Evolutionary conservation across 2,888 invertebrate genomes (phyloP), one percentile per base, ranked within the genome.

Genomic region (Leptura quadrifasciata): DNA sequence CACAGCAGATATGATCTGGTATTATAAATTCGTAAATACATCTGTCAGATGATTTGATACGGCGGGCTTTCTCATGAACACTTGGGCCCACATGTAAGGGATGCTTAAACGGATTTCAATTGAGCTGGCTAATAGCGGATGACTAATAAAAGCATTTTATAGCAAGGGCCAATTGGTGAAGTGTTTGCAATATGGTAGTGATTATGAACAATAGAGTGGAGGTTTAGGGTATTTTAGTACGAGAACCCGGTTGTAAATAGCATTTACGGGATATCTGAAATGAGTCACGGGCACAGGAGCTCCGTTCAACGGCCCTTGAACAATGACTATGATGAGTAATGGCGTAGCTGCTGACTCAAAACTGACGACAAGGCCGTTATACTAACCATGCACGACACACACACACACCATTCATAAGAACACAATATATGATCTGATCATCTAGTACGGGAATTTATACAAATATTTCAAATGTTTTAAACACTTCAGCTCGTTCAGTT

Each of bases 301-400:
- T 80, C 78, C 85, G 86, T 84, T 83, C 86, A 87, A 86, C 85
- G 86, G 86, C 87, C 87, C 86, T 86, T 84, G 85, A 85, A 86
- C 86, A 87, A 86, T 86, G 84, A 85, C 83, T 85, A 80, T 84
- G 87, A 88, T 88, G 88, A 88, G 88, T 88, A 88, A 88, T 87
- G 82, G 83, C 75, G 77, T 80, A 81, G 82, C 79, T 81, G 81
- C 78, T 87, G 87, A 87, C 86, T 87, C 88, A 88, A 88, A 87
- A 86, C 85, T 84, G 84, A 84, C 87, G 84, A 84, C 87, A 88
- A 88, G 88, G 88, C 86, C 88, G 87, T 85, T 86, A 85, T 84
- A 83, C 83, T 82, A 85, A 82, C 84, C 80, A 76, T 70, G 64
- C 65, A 54, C 65, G 54, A 65, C 65, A 65, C 64, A 63, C 67